Conservation (phyloP, 2,888 invertebrate species). For the Lampropteryx suffumata region DNA sequence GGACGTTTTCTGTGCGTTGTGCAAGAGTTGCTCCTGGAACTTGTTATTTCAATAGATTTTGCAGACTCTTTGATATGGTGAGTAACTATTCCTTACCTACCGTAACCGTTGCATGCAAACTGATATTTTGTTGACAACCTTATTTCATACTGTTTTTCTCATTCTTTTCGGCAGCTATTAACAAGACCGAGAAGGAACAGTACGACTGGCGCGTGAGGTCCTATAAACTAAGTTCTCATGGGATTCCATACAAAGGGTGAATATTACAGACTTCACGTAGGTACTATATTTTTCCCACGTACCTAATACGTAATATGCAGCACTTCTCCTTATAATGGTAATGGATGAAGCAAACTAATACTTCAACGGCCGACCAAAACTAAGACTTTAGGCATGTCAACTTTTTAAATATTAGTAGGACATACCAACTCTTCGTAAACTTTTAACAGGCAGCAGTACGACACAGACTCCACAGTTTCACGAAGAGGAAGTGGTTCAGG, state of each 20-base stretch:
- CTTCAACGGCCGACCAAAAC: too few relatives aligned
- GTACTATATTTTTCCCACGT: background rate
- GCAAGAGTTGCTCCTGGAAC: conserved; percentile 51
- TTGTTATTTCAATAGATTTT: conserved; percentile 50
- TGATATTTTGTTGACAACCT: too few relatives aligned
- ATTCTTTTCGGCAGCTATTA: conserved; percentile 49
- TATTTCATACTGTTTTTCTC: conserved; percentile 3
- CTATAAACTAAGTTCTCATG: conserved; percentile 38
- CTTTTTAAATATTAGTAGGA: too few relatives aligned
- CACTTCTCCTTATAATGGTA: too few relatives aligned
- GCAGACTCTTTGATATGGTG: conserved; percentile 61
- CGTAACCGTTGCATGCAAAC: too few relatives aligned
- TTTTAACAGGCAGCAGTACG: conserved; percentile 37
- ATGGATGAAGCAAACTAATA: too few relatives aligned
- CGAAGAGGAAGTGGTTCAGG: conserved; percentile 59
- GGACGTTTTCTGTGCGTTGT: conserved; percentile 71
- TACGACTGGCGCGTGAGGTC: conserved; percentile 54
- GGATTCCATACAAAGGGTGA: conserved; percentile 48
- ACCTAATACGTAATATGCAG: too few relatives aligned
- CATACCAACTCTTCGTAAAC: too few relatives aligned
- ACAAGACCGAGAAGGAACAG: conserved; percentile 55
- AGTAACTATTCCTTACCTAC: background rate
- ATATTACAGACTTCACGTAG: background rate
- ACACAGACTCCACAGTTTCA: conserved; percentile 35
- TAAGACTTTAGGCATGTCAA: too few relatives aligned